These are phyloP conservation scores for Hyaena hyaena DNA, from an alignment of 2,113 vertebrate genomes.

Conservation along the genomic window DNA sequence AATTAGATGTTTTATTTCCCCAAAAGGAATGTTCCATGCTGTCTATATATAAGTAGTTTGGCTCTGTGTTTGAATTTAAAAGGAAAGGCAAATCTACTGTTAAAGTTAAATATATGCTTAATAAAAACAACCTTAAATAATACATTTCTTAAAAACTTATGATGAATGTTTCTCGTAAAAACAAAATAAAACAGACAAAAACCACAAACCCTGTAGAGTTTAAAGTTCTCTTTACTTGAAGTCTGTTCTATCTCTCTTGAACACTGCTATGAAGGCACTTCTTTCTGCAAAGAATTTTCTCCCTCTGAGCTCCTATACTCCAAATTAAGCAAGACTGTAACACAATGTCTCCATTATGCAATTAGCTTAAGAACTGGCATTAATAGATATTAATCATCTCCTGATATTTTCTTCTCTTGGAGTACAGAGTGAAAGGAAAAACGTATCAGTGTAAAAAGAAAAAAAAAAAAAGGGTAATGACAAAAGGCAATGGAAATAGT, in stretches of 20 bases:
- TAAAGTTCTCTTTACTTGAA: background rate
- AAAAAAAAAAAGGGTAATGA: background rate
- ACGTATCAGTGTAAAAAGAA: background rate
- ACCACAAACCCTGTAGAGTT: background rate
- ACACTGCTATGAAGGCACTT: background rate
- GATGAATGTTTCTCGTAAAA: background rate
- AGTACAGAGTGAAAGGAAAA: background rate
- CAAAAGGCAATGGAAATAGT: background rate
- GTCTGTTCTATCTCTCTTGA: background rate
- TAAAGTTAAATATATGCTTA: slow-evolving; percentile 14
- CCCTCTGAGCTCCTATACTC: background rate
- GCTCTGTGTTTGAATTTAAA: background rate
- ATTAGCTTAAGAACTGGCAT: background rate
- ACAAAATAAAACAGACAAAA: background rate
- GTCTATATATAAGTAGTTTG: background rate
- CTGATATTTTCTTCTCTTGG: background rate
- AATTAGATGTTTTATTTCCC: background rate
- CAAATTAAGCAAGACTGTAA: background rate
- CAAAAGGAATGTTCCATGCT: background rate
- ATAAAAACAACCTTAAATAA: background rate
- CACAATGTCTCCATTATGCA: background rate
- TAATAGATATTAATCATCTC: background rate
- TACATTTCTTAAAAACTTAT: background rate
- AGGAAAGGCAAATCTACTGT: background rate
- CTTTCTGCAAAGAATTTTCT: background rate